Percentiles rank a stretch among this genome's conserved stretches.
Evolutionary conservation across 64 coral and sea anemone genomes (phyloP).

Genomic region (Montipora sp.): DNA sequence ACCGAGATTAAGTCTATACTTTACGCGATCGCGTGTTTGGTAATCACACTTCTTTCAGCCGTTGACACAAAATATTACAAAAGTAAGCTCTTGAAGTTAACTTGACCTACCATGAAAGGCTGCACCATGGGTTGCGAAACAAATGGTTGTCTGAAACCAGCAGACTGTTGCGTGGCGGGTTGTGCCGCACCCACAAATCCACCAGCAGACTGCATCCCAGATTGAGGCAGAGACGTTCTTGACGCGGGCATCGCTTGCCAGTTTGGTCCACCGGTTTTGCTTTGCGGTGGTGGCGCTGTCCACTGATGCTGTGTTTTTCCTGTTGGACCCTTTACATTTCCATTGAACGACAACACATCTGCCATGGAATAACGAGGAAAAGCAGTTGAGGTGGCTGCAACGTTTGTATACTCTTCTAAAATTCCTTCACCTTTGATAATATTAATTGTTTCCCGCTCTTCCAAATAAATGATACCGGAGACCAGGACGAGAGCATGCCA

Average conservation of each 20-base stretch:
- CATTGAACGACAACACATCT: slow-evolving; percentile 67
- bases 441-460: too few relatives aligned
- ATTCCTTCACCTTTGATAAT: too few relatives aligned
- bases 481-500: too few relatives aligned
- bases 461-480: too few relatives aligned
- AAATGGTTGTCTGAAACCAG: slow-evolving; percentile 58
- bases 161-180: slow-evolving; percentile 18
- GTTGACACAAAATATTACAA: not conserved
- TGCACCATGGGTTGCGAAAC: slow-evolving; percentile 61
- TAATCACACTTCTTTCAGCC: too few relatives aligned
- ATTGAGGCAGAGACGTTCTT: slow-evolving; percentile 41
- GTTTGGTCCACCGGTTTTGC: slow-evolving; percentile 90
- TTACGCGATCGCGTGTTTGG: too few relatives aligned
- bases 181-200: slow-evolving; percentile 21
- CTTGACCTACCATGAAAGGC: slow-evolving; percentile 61
- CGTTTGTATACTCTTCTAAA: too few relatives aligned
- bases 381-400: not conserved
- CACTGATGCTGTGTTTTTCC: slow-evolving; percentile 88
- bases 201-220: not conserved
- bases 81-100: not conserved
- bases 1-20: too few relatives aligned
- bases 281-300: slow-evolving; percentile 79
- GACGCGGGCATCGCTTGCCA: slow-evolving; percentile 62
- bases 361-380: not conserved
- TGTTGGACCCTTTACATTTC: slow-evolving; percentile 54